Percentiles rank a stretch among this genome's conserved stretches.
These are phyloP conservation scores for Diogma glabrata DNA, from an alignment of 2,888 invertebrate genomes.

Conservation along the genomic window DNA sequence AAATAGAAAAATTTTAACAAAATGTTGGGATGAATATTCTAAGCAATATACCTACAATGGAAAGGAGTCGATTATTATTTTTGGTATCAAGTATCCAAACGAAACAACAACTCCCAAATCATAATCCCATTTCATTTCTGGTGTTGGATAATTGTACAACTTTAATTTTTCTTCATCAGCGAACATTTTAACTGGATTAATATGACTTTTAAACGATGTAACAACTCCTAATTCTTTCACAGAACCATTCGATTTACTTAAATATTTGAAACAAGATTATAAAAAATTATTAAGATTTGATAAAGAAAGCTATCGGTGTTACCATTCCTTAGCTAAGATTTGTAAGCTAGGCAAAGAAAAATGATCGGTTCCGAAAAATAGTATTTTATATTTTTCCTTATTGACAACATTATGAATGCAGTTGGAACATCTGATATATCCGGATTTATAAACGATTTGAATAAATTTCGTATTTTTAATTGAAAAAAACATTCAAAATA, in stretches of 20 bases:
- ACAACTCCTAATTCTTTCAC: slow-evolving; percentile 50
- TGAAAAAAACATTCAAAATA: too few relatives aligned
- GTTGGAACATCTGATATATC: too few relatives aligned
- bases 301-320: slow-evolving; percentile 27
- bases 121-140: slow-evolving; percentile 40
- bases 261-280: too few relatives aligned
- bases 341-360: slow-evolving; percentile 68
- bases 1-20: slow-evolving; percentile 14
- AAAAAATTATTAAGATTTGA: not conserved
- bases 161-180: slow-evolving; percentile 48
- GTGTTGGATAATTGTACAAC: slow-evolving; percentile 55
- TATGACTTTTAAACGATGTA: slow-evolving; percentile 48
- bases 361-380: slow-evolving; percentile 79
- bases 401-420: too few relatives aligned
- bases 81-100: slow-evolving; percentile 84
- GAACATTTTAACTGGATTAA: slow-evolving; percentile 55
- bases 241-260: too few relatives aligned
- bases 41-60: slow-evolving; percentile 61
- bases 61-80: slow-evolving; percentile 60
- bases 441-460: too few relatives aligned
- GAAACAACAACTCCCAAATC: slow-evolving; percentile 86
- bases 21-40: slow-evolving; percentile 1
- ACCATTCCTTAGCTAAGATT: slow-evolving; percentile 55
- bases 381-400: too few relatives aligned
- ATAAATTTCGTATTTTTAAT: too few relatives aligned